phyloP scores from a whole-genome alignment of 2,797 vertebrate species.

The Acanthis flammea region DNA sequence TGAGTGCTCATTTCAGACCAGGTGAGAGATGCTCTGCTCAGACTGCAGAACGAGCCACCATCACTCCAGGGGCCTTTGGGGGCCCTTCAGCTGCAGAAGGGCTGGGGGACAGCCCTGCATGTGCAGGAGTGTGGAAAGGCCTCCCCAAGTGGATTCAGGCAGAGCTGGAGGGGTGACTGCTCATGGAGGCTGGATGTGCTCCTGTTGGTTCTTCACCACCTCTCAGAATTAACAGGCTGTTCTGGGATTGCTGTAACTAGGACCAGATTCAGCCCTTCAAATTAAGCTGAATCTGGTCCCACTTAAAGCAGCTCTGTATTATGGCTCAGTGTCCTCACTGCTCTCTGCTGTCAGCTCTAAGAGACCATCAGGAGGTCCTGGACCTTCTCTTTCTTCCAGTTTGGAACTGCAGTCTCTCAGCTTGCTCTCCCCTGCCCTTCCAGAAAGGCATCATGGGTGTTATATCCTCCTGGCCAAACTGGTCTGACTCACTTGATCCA shows the following conservation, averaged over 20 bases:
- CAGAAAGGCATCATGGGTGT: background rate
- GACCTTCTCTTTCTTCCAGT: background rate
- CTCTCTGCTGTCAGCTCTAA: background rate
- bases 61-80: background rate
- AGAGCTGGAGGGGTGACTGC: background rate
- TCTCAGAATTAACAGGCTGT: background rate
- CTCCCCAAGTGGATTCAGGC: background rate
- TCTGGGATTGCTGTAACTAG: background rate
- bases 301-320: no score
- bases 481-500: background rate
- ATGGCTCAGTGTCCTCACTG: background rate
- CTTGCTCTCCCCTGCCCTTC: background rate
- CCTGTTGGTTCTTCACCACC: background rate
- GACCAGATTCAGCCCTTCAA: background rate
- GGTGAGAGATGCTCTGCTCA: background rate
- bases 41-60: background rate
- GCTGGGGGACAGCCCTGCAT: background rate
- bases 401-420: background rate
- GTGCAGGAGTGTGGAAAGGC: rapidly evolving
- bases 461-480: background rate
- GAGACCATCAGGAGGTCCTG: background rate
- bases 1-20: background rate
- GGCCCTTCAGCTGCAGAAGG: background rate
- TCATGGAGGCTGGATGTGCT: background rate
- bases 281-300: no score